These are phyloP conservation scores for Sturnus vulgaris DNA, from an alignment of 2,113 vertebrate species.

Conservation along the genomic window DNA sequence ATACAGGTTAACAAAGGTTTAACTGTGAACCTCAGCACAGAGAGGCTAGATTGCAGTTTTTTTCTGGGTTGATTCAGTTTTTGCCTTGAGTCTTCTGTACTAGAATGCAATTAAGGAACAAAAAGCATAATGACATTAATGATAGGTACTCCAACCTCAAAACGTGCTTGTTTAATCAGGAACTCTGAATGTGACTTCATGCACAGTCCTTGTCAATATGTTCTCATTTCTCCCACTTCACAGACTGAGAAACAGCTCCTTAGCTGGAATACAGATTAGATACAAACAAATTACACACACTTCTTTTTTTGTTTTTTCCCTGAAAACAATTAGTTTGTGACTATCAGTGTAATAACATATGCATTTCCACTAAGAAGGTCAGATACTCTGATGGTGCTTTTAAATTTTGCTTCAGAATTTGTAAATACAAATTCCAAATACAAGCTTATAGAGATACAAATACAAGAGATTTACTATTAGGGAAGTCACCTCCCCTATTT, in stretches of 20 bases:
- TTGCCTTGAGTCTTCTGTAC: not conserved
- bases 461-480: not conserved
- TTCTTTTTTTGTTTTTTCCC: not conserved
- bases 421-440: not conserved
- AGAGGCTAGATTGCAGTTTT: constrained; percentile 48
- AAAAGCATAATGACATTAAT: constrained; percentile 61
- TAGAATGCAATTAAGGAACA: constrained; percentile 65
- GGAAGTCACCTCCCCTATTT: not conserved
- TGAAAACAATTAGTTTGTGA: not conserved
- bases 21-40: not conserved
- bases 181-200: constrained; percentile 39
- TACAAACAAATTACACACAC: rapidly evolving
- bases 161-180: constrained; percentile 47
- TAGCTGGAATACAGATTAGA: not conserved
- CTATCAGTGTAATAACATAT: not conserved
- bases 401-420: not conserved
- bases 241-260: not conserved
- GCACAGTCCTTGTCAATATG: not conserved
- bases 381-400: not conserved
- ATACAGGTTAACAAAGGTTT: constrained; percentile 59
- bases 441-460: not conserved
- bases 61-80: not conserved
- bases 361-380: not conserved
- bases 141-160: constrained; percentile 35
- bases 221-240: not conserved